These are phyloP conservation scores for Cettia cetti DNA, from an alignment of 2,113 vertebrate genomes.

Conservation along the genomic window DNA sequence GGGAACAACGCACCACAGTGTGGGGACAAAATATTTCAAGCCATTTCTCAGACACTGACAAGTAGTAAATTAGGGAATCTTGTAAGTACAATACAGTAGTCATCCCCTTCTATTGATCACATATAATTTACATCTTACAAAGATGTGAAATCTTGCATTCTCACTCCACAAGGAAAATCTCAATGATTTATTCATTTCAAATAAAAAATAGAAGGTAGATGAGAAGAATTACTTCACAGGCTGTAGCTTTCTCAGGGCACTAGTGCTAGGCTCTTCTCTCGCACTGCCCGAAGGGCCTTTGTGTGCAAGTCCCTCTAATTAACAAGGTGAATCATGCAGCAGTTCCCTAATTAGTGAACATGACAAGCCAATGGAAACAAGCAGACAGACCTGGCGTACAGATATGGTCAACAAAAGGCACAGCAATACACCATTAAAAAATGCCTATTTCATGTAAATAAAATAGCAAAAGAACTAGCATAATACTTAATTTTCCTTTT, in stretches of 20 bases:
- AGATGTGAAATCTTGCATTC: constrained; percentile 93
- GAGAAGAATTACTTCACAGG: constrained; percentile 97
- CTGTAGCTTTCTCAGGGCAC: constrained; percentile 88
- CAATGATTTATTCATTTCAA: constrained; percentile 99
- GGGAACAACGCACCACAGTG: constrained; percentile 34
- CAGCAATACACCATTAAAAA: constrained; percentile 29
- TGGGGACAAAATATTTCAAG: constrained; percentile 69
- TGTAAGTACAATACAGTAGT: constrained; percentile 75
- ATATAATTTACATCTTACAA: constrained; percentile 93
- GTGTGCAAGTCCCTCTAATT: constrained; percentile 99
- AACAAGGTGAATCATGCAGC: constrained; percentile 99
- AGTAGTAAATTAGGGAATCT: constrained; percentile 77
- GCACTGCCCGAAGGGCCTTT: constrained; percentile 82
- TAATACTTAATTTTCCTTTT: constrained; percentile 39
- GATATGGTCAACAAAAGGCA: constrained; percentile 75
- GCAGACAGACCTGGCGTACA: constrained; percentile 82
- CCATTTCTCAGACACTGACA: constrained; percentile 66
- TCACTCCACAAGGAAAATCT: constrained; percentile 89
- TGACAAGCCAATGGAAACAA: constrained; percentile 96
- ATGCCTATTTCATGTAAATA: constrained; percentile 64
- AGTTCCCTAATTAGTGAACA: constrained; percentile 99
- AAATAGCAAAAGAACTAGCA: constrained; percentile 47
- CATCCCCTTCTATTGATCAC: constrained; percentile 93
- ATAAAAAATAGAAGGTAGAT: constrained; percentile 94
- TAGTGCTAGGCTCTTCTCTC: constrained; percentile 87